These are phyloP conservation scores for Grus americana DNA, from an alignment of 2,113 vertebrate species.

Conservation along the genomic window DNA sequence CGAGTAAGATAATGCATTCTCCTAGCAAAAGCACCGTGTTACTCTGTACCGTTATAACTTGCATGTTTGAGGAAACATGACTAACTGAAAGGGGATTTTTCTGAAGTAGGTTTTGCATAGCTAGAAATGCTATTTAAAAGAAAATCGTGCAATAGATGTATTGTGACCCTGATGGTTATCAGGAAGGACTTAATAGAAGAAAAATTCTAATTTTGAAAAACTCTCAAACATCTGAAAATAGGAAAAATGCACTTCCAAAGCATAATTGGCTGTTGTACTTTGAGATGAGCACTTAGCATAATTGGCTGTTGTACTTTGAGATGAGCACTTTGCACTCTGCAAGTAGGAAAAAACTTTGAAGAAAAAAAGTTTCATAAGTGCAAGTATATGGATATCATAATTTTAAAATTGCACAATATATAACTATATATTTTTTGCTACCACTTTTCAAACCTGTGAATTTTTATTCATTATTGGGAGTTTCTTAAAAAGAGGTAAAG, in stretches of 20 bases:
- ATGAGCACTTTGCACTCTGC: not conserved
- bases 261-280: not conserved
- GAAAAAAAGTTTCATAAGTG: not conserved
- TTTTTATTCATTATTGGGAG: not conserved
- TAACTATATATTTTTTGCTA: not conserved
- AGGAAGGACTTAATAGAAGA: not conserved
- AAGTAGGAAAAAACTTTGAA: not conserved
- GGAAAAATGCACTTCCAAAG: not conserved
- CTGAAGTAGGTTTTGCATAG: not conserved
- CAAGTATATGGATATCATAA: not conserved
- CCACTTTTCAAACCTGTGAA: rapidly evolving
- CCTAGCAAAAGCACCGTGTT: not conserved
- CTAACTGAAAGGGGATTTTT: not conserved
- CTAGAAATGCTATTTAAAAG: not conserved
- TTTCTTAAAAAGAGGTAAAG: not conserved
- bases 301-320: not conserved
- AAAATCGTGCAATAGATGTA: not conserved
- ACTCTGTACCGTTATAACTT: not conserved
- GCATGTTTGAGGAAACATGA: not conserved
- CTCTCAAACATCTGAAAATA: not conserved
- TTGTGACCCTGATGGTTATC: not conserved
- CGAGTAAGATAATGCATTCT: not conserved
- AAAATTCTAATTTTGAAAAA: not conserved
- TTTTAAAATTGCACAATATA: not conserved
- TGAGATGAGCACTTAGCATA: not conserved